Evolutionary conservation across 2,113 vertebrate genomes (phyloP).

Genomic region (Isichthys henryi): DNA sequence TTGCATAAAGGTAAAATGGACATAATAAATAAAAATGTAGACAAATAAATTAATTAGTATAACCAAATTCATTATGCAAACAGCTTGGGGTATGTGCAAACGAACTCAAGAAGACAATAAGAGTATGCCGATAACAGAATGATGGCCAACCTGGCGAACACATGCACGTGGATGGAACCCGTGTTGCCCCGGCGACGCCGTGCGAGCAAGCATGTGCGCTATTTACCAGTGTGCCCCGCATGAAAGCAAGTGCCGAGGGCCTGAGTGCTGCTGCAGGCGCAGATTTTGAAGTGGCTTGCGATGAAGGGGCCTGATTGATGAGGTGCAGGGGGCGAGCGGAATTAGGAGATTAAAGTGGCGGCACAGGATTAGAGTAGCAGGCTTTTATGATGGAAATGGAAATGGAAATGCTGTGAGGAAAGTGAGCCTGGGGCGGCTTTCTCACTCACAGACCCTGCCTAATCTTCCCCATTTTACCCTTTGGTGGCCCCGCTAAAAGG

Average conservation of each 20-base stretch:
- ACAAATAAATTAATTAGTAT: neutral
- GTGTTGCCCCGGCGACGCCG: neutral
- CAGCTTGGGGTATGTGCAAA: neutral
- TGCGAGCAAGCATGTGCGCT: neutral
- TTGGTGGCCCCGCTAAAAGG: neutral
- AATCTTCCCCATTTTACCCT: conserved; percentile 21
- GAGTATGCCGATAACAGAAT: neutral
- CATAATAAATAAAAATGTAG: neutral
- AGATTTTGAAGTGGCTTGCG: conserved; percentile 18
- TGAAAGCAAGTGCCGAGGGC: neutral
- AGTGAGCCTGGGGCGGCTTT: conserved; percentile 32
- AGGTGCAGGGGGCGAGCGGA: conserved; percentile 40
- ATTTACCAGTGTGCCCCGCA: neutral
- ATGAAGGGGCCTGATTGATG: conserved; percentile 24
- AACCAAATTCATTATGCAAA: neutral
- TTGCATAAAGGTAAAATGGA: neutral
- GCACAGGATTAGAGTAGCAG: conserved; percentile 53
- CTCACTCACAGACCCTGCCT: conserved; percentile 22
- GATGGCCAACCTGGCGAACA: neutral
- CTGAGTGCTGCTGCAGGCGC: neutral
- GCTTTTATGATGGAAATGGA: conserved; percentile 52
- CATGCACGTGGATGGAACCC: neutral
- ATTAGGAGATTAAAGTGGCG: conserved; percentile 61
- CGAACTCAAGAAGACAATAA: neutral
- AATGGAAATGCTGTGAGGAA: conserved; percentile 50